These are phyloP conservation scores for Artemia sp. DNA, from an alignment of 2,888 invertebrate species.

Conservation along the genomic window DNA sequence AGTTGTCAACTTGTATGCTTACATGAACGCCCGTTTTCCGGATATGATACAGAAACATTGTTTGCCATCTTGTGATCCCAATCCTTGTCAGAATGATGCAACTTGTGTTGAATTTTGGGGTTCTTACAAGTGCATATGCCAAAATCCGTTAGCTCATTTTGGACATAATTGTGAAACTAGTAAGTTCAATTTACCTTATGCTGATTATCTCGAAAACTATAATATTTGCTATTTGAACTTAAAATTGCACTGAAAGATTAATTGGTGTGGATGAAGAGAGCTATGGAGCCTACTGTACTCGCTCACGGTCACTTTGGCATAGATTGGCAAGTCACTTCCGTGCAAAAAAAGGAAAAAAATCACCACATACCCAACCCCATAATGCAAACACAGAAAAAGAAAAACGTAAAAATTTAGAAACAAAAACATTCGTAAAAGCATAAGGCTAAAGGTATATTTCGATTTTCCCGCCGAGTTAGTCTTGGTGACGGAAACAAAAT, in stretches of 20 bases:
- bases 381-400: too few species aligned
- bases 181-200: constrained; percentile 35
- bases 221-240: not conserved
- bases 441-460: too few species aligned
- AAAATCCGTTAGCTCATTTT: constrained; percentile 78
- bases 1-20: constrained; percentile 74
- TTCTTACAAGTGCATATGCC: constrained; percentile 68
- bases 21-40: constrained; percentile 75
- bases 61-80: constrained; percentile 80
- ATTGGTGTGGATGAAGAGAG: not conserved
- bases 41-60: constrained; percentile 75
- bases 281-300: too few species aligned
- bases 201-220: not conserved
- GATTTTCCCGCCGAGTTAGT: too few species aligned
- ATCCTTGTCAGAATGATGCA: constrained; percentile 80
- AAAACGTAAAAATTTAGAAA: too few species aligned
- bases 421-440: too few species aligned
- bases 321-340: too few species aligned
- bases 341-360: too few species aligned
- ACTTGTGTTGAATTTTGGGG: constrained; percentile 41
- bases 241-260: constrained; percentile 14
- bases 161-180: constrained; percentile 79
- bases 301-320: too few species aligned
- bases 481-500: too few species aligned
- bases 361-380: too few species aligned